Conservation (phyloP, 2,113 vertebrate species). For the Oceanites oceanicus region DNA sequence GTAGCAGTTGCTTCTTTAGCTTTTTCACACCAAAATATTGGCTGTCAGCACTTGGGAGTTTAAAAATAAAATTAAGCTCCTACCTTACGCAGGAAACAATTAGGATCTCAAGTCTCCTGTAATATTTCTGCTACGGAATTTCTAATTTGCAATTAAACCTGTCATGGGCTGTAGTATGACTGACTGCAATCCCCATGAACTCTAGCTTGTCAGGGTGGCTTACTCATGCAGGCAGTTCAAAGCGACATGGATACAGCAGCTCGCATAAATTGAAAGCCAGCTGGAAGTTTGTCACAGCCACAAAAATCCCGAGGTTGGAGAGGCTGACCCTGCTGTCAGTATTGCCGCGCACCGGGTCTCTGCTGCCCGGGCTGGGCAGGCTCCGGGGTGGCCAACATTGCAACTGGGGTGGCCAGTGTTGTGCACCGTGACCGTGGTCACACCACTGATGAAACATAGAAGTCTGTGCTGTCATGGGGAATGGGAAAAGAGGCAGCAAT, state of each 20-base stretch:
- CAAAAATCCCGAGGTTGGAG: not conserved
- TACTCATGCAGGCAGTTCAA: not conserved
- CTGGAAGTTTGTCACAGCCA: not conserved
- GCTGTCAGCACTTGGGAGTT: not conserved
- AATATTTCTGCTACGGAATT: not conserved
- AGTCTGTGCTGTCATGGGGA: not conserved
- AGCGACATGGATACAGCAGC: not conserved
- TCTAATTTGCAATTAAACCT: slow-evolving; percentile 30
- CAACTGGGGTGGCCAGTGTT: not conserved
- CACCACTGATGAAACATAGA: not conserved
- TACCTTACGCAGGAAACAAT: not conserved
- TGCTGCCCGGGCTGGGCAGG: not conserved
- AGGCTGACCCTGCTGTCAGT: not conserved
- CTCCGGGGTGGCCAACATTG: not conserved
- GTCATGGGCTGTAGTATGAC: not conserved
- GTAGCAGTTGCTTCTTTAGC: slow-evolving; percentile 4
- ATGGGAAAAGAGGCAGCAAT: not conserved
- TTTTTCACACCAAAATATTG: slow-evolving; percentile 26
- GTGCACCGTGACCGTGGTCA: not conserved
- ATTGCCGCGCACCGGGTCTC: not conserved
- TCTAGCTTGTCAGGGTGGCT: not conserved
- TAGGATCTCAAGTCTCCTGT: not conserved
- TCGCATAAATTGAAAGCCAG: not conserved
- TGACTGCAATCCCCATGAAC: not conserved
- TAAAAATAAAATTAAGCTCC: slow-evolving; percentile 11